phyloP scores from a whole-genome alignment of 2,888 invertebrate species.

The Linyphia triangularis region DNA sequence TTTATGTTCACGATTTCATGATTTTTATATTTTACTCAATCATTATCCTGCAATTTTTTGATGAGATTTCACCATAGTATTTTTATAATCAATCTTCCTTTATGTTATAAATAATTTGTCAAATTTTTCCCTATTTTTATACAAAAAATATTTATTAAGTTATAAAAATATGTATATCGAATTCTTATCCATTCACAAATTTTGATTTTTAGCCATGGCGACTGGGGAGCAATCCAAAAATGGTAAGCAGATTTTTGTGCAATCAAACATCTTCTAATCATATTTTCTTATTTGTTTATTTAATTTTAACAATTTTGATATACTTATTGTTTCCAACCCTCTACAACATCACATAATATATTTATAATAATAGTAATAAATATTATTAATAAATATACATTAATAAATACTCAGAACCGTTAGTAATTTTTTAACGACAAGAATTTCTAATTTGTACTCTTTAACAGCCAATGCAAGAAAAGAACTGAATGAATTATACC shows the following conservation, averaged over 20 bases:
- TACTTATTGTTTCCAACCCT: too few relatives aligned
- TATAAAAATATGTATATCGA: too few relatives aligned
- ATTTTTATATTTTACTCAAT: too few relatives aligned
- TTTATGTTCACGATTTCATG: too few relatives aligned
- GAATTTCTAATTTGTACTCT: not conserved
- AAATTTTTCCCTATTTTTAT: too few relatives aligned
- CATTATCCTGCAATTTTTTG: too few relatives aligned
- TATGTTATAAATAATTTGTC: too few relatives aligned
- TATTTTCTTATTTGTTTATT: not conserved
- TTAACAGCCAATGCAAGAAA: conserved; percentile 44
- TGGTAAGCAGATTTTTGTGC: conserved; percentile 7
- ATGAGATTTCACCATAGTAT: too few relatives aligned
- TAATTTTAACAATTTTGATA: not conserved
- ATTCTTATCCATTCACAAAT: too few relatives aligned
- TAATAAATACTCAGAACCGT: not conserved
- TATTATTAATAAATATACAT: not conserved
- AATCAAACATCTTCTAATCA: not conserved
- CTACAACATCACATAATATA: too few relatives aligned
- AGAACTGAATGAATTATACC: conserved; percentile 89
- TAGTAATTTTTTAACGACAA: not conserved
- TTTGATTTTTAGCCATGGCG: conserved; percentile 57
- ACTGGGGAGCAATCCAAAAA: conserved; percentile 60
- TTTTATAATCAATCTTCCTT: too few relatives aligned
- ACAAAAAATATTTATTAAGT: too few relatives aligned
- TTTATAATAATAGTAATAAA: not conserved